phyloP scores from a whole-genome alignment of 2,888 invertebrate species.

The Harpalus rufipes region DNA sequence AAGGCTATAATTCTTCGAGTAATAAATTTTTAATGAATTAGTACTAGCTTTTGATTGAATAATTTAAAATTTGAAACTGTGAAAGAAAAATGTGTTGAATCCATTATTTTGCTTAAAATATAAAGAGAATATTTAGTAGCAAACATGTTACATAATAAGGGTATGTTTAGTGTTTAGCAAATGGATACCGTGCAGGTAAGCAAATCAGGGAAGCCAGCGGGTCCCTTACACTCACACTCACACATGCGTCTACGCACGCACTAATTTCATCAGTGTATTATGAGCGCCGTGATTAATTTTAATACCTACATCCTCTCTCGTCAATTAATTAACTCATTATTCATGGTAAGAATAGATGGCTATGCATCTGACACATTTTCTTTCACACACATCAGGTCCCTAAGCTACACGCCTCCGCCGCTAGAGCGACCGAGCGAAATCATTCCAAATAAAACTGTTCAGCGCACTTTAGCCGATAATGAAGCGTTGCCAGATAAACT shows the following conservation, averaged over 20 bases:
- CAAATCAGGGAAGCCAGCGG: background rate
- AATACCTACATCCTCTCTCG: conserved; percentile 58
- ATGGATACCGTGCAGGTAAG: conserved; percentile 31
- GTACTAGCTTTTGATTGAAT: too few species aligned
- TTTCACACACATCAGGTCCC: conserved; percentile 33
- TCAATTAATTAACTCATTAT: conserved; percentile 63
- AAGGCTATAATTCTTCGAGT: too few species aligned
- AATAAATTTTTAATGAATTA: too few species aligned
- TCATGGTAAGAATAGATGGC: conserved; percentile 59
- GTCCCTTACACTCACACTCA: background rate
- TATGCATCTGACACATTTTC: conserved; percentile 63
- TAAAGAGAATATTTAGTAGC: conserved; percentile 13
- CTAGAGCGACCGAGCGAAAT: conserved; percentile 24
- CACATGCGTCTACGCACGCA: conserved; percentile 22
- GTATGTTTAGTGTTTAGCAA: conserved; percentile 30
- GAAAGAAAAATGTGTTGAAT: background rate
- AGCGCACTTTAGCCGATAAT: conserved; percentile 54
- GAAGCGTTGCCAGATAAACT: conserved; percentile 56
- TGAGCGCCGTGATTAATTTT: conserved; percentile 60
- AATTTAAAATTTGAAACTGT: background rate
- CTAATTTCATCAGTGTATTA: conserved; percentile 51
- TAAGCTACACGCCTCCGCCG: background rate
- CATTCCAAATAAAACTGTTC: conserved; percentile 48
- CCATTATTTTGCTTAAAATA: background rate
- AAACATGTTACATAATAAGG: conserved; percentile 27